Evolutionary conservation across 2,888 invertebrate genomes (phyloP), one percentile per base, ranked within the genome.

Genomic region (Vesta saturnalis): DNA sequence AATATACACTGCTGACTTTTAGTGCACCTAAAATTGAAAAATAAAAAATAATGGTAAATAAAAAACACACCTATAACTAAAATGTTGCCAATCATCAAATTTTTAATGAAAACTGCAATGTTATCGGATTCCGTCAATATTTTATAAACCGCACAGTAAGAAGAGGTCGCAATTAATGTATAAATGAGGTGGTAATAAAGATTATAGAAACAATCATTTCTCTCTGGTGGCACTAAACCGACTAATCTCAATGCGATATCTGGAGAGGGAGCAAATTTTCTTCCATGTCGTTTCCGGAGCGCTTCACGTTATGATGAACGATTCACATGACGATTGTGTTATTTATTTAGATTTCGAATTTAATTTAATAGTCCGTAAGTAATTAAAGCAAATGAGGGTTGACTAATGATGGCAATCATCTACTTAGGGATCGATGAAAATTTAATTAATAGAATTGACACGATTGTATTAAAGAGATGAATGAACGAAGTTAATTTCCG

Each of bases 401-500:
- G 39, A 39, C 2, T 39, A 4, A 4, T 39, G 2, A 39, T n/a
- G 39, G n/a, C 5, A n/a, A n/a, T n/a, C n/a, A n/a, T n/a, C n/a
- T n/a, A 30, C 30, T 30, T 39, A n/a, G 8, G 14, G 5, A 49
- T 15, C 5, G 15, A 49, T 49, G 47, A 15, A 49, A 49, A 10
- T 18, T 3, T 1, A 15, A 49, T 49, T 15, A 49, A 49, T 15
- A 49, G 15, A 49, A 46, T 14, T 14, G 18, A 18, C 18, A 3
- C 15, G 14, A 49, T 4, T 10, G 10, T 30, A 30, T 30, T 30
- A 30, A 30, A 10, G 5, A 4, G 10, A 6, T 49, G 18, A 49
- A 18, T 15, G 47, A 3, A 18, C 16, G 47, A 49, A 49, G 16
- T 49, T 49, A 49, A 49, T 49, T 49, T 49, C 47, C 47, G 15